A percentile compares a stretch with the other conserved stretches of the same genome.
Conservation (phyloP, 2,797 vertebrate species). For the Tympanoctomys barrerae region DNA sequence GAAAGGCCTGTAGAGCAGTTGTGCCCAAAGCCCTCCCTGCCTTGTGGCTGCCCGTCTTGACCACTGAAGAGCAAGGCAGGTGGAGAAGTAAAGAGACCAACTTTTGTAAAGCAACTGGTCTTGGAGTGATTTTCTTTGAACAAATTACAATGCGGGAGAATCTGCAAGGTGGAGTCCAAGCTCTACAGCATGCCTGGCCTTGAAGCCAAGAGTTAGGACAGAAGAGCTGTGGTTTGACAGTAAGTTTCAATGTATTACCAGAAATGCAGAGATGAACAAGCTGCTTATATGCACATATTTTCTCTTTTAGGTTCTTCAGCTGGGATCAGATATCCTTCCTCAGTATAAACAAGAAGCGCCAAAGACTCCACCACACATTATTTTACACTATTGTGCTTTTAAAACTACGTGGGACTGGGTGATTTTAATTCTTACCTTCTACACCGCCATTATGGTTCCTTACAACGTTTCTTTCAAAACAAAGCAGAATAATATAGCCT, state of each 20-base stretch:
- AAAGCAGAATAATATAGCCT: slow-evolving; percentile 98
- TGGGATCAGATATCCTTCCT: slow-evolving; percentile 98
- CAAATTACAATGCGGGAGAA: not conserved
- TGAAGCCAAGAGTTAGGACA: not conserved
- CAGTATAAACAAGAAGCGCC: slow-evolving; percentile 99
- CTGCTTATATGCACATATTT: slow-evolving; percentile 55
- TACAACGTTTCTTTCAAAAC: slow-evolving; percentile 99
- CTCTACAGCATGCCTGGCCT: not conserved
- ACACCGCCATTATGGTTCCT: slow-evolving; percentile 99
- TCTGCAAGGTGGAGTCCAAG: not conserved
- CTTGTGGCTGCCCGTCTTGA: no score
- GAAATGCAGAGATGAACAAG: not conserved
- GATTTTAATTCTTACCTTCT: slow-evolving; percentile 98
- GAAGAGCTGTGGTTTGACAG: not conserved
- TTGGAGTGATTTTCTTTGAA: not conserved
- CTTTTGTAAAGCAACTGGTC: not conserved
- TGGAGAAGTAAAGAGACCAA: not conserved
- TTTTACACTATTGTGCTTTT: slow-evolving; percentile 98
- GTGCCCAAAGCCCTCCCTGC: not conserved
- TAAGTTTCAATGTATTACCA: not conserved
- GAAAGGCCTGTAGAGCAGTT: not conserved
- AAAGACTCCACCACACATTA: slow-evolving; percentile 98
- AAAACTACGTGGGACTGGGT: slow-evolving; percentile 99
- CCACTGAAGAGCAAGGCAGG: not conserved
- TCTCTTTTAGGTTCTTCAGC: slow-evolving; percentile 93